These are phyloP conservation scores for Danio choprae DNA, from an alignment of 2,797 vertebrate species.

Conservation along the genomic window DNA sequence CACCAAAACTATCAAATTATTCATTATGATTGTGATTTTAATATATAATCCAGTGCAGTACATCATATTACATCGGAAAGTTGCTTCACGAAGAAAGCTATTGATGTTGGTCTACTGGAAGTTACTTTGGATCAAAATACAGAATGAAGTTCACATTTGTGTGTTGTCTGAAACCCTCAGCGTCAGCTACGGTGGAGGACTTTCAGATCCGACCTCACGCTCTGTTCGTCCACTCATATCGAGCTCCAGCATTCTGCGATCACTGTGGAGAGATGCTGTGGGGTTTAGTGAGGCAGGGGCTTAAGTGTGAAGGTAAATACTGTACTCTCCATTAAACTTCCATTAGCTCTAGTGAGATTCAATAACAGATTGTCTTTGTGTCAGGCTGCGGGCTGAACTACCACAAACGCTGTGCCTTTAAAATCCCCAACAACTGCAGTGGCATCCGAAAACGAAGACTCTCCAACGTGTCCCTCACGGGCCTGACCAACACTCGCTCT, in stretches of 20 bases:
- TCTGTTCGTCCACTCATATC: slow-evolving; percentile 94
- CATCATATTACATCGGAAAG: background rate
- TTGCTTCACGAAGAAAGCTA: background rate
- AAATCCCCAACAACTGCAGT: slow-evolving; percentile 98
- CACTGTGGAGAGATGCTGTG: slow-evolving; percentile 98
- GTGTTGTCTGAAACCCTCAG: slow-evolving; percentile 69
- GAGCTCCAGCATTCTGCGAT: slow-evolving; percentile 95
- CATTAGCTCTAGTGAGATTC: background rate
- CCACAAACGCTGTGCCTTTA: slow-evolving; percentile 97
- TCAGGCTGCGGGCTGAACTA: slow-evolving; percentile 96
- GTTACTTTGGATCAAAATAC: no score
- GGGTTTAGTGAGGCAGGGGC: slow-evolving; percentile 95
- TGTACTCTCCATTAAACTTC: background rate
- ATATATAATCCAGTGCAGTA: background rate
- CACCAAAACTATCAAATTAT: background rate
- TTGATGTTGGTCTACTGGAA: background rate
- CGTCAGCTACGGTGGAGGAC: slow-evolving; percentile 95
- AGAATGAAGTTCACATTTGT: background rate
- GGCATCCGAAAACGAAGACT: slow-evolving; percentile 89
- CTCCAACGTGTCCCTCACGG: slow-evolving; percentile 92
- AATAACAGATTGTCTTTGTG: background rate
- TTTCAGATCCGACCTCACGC: slow-evolving; percentile 96
- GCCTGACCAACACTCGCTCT: slow-evolving; percentile 79
- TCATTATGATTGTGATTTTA: no score
- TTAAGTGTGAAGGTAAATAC: slow-evolving; percentile 93